A percentile compares a stretch with the other conserved stretches of the same genome.
Evolutionary conservation across 1,140 invertebrate species (phyloP).

Genomic region (Eulimnadia texana): DNA sequence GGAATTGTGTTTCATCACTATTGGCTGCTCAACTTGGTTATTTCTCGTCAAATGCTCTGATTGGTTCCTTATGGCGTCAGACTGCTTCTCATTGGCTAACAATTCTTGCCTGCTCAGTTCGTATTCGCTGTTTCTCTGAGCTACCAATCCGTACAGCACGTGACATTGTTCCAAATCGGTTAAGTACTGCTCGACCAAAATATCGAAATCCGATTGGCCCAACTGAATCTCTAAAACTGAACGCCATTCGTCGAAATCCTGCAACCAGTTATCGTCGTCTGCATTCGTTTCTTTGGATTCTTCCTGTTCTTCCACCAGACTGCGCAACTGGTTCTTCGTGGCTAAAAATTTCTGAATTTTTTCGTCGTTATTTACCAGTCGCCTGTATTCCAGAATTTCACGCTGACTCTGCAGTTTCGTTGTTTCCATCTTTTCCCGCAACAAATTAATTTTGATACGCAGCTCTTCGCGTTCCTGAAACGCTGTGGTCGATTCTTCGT

Average conservation of each 20-base stretch:
- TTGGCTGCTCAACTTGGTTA: no score
- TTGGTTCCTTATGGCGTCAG: no score
- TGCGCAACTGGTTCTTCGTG: constrained; percentile 9
- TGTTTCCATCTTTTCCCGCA: constrained; percentile 11
- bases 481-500: constrained; percentile 11
- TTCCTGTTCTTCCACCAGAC: not conserved
- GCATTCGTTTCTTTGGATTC: not conserved
- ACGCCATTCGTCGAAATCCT: constrained; percentile 3
- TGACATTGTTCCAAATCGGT: not conserved
- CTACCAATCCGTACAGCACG: constrained; percentile 3
- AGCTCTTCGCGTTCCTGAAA: constrained; percentile 11
- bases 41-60: no score
- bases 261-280: not conserved
- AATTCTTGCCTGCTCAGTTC: not conserved
- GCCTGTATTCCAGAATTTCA: constrained; percentile 10
- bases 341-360: constrained; percentile 7
- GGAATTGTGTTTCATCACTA: no score
- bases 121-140: constrained; percentile 3
- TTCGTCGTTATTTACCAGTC: constrained; percentile 8
- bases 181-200: constrained; percentile 1
- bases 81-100: not conserved
- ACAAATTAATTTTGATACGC: constrained; percentile 12
- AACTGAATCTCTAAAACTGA: not conserved
- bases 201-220: not conserved
- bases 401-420: constrained; percentile 10